Base-by-base conservation (phyloP, 1,140 invertebrate genomes). In the Sycophila sp. region DNA sequence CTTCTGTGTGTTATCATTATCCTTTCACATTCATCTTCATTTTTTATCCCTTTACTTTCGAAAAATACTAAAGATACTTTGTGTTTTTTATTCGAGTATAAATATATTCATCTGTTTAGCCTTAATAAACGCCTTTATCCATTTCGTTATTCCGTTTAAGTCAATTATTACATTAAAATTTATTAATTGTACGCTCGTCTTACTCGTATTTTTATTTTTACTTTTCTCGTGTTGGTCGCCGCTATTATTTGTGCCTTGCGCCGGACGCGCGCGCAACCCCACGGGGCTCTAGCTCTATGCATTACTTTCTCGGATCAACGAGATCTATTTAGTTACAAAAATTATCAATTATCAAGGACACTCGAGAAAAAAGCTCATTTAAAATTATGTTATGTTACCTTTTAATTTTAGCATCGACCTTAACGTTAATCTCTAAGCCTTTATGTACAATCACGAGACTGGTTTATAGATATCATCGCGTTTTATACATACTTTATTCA, bases 51-150 rank as follows among this genome's bases (percentile, higher is more conserved):
- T 78, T 68, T 78, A 76, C 81, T 76, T 81, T 79, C 80, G 79
- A 84, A 80, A 83, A 84, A 83, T 84, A 85, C 74, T 81, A 79
- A 81, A 80, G 80, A 81, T 80, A 80, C 79, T 75, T 80, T n/a
- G n/a, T n/a, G n/a, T n/a, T n/a, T n/a, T n/a, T 74, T 78, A 69
- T 69, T 82, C 80, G 78, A 81, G 55, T 75, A 69, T 67, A 74
- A 72, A 74, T 74, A 72, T 59, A 76, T 72, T 68, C 56, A 65
- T 70, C 51, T 75, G 42, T 72, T 72, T 67, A 62, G 34, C 55
- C 56, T 72, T 69, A 67, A 69, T 69, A 69, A 63, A 62, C 67
- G 28, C 59, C 59, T 62, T 69, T 53, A 60, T 67, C 36, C 30
- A 38, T 60, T 60, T 69, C n/a, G n/a, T n/a, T 69, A 69, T 60